Percentiles rank a stretch among this genome's conserved stretches.
phyloP scores from a whole-genome alignment of 23 tunicate genomes.

The Pegea sp. region DNA sequence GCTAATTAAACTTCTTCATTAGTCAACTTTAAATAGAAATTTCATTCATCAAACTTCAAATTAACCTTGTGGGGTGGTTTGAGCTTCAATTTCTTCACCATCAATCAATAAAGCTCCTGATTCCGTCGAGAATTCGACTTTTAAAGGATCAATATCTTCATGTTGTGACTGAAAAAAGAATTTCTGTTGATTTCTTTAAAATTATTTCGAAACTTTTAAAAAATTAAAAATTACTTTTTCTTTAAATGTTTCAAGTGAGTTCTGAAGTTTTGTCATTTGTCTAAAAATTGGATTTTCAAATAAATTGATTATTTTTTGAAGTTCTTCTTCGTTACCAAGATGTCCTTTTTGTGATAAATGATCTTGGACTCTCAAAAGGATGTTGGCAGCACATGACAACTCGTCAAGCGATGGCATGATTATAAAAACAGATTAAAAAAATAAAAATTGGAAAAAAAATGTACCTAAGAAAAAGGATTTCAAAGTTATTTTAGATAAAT shows the following conservation, averaged over 20 bases:
- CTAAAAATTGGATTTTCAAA: conserved; percentile 71
- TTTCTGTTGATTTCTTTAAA: not conserved
- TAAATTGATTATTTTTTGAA: conserved; percentile 30
- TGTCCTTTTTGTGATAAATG: conserved; percentile 28
- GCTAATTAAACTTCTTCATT: not conserved
- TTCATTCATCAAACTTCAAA: not conserved
- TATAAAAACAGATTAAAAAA: no score
- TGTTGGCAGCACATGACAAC: conserved; percentile 31
- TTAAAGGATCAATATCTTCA: conserved; percentile 30
- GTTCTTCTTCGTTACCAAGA: conserved; percentile 14
- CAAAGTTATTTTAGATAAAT: no score
- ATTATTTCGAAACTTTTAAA: not conserved
- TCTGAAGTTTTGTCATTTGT: conserved; percentile 43
- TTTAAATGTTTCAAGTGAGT: conserved; percentile 35
- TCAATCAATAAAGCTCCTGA: conserved; percentile 40
- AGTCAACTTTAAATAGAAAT: not conserved
- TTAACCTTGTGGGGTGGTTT: no score
- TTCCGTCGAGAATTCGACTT: conserved; percentile 46
- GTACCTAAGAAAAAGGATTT: no score
- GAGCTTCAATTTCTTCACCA: conserved; percentile 23
- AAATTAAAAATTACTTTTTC: conserved; percentile 14
- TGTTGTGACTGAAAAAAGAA: conserved; percentile 20
- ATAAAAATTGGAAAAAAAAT: no score
- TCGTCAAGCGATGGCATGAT: conserved; percentile 61
- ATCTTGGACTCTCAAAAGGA: conserved; percentile 25